These are phyloP conservation scores for Phalacrocorax aristotelis DNA, from an alignment of 2,113 vertebrate species.

Conservation along the genomic window DNA sequence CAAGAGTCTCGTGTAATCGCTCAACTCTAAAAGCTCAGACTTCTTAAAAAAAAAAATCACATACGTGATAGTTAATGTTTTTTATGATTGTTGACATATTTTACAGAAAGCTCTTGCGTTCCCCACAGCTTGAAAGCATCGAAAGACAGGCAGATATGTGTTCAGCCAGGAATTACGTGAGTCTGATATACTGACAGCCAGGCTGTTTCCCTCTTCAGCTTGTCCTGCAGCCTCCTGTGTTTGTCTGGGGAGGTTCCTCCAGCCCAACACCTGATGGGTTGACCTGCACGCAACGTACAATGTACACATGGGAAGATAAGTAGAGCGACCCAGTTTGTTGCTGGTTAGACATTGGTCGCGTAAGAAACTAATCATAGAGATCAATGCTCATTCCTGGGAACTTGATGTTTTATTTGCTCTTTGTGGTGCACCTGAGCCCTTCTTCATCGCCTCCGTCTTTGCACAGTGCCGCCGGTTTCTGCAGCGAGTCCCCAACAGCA, in stretches of 20 bases:
- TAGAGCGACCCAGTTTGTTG: neutral
- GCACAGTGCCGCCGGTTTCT: neutral
- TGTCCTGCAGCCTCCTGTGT: neutral
- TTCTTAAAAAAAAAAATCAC: neutral
- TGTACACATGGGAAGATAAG: neutral
- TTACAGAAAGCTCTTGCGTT: neutral
- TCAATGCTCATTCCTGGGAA: neutral
- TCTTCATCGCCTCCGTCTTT: neutral
- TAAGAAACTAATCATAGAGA: neutral
- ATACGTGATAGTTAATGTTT: neutral
- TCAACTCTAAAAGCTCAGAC: neutral
- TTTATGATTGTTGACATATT: neutral
- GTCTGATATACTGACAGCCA: too few species aligned
- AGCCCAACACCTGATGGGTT: neutral
- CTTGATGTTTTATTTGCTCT: neutral
- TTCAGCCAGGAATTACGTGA: accelerated
- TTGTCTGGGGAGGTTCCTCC: neutral
- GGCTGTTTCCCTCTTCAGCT: neutral
- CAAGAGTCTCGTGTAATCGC: accelerated
- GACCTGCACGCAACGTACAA: too few species aligned
- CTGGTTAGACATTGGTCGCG: neutral
- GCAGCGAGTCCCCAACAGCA: neutral
- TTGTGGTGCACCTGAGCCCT: neutral
- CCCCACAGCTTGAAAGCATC: neutral
- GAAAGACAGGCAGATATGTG: neutral